Evolutionary conservation across 2,113 vertebrate genomes (phyloP), one percentile per base, ranked within the genome.

Genomic region (Albula goreensis): DNA sequence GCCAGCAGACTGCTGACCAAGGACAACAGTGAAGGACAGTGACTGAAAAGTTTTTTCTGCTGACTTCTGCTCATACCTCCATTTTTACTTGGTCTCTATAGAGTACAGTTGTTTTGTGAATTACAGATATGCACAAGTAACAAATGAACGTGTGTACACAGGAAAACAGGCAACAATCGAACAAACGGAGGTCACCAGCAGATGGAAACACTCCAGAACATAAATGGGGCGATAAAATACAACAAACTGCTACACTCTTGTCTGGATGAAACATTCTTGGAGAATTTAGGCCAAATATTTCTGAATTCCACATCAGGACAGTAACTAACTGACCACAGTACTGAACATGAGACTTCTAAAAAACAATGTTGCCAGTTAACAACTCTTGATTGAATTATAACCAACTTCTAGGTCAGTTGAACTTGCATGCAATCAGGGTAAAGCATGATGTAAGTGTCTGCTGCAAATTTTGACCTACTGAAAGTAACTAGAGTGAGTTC

Each of bases 181-280:
- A 82, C n/a, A 82, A 11, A 31, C 51, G 22, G 50, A 82, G 50
- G 5, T 52, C 19, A 51, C 15, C 50, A 19, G 52, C 51, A 12
- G 51, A 57, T 22, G 80, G 51, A 82, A 82, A 53, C 80, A 22
- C 80, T 82, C 80, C 50, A 50, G 51, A 13, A 51, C 80, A 60
- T 12, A 41, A 13, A 25, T 2, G n/a, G 25, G 31, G 13, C 56
- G 1, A 83, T 63, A 41, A 41, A n/a, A 52, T 5, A 5, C 25
- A 1, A 48, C 12, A 25, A 49, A 83, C 53, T 60, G 31, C 48
- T 10, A 82, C 41, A 60, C 25, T n/a, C 25, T 60, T 49, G 15
- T 17, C 53, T 60, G 81, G 81, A 82, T 25, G 53, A 60, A 12
- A 57, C 12, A 52, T 41, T 22, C 4, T 50, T 5, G 48, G 48